Percentiles rank a stretch among this genome's conserved stretches.
These are phyloP conservation scores for Psettodes erumei DNA, from an alignment of 2,113 vertebrate species.

Conservation along the genomic window DNA sequence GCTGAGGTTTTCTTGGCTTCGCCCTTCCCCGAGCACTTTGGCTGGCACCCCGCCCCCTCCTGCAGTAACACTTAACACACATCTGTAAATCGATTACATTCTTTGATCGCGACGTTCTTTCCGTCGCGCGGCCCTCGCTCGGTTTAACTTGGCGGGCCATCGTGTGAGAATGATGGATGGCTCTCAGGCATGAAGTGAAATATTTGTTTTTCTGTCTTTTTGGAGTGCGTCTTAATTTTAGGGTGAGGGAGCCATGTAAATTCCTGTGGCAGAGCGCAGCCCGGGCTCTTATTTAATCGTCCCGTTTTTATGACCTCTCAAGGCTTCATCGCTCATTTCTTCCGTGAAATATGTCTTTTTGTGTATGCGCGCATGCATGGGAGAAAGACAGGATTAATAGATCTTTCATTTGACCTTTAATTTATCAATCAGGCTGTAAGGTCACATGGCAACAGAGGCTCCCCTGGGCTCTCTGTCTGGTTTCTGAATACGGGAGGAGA, in stretches of 20 bases:
- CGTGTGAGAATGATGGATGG: conserved; percentile 71
- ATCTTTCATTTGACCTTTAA: conserved; percentile 47
- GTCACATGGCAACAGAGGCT: conserved; percentile 39
- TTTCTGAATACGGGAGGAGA: conserved; percentile 36
- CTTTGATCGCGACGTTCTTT: conserved; percentile 59
- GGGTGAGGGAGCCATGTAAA: conserved; percentile 52
- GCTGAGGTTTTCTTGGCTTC: conserved; percentile 35
- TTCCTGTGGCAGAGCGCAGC: conserved; percentile 64
- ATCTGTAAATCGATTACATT: conserved; percentile 66
- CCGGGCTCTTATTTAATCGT: conserved; percentile 62
- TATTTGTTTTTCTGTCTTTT: conserved; percentile 77
- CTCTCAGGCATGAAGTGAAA: conserved; percentile 61
- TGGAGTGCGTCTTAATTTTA: conserved; percentile 67
- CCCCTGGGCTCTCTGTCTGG: conserved; percentile 31
- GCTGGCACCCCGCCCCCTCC: conserved; percentile 40
- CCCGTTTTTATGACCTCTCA: conserved; percentile 57
- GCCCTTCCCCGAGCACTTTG: conserved; percentile 12
- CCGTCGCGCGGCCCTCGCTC: conserved; percentile 20
- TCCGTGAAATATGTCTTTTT: conserved; percentile 35
- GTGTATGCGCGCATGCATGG: conserved; percentile 24
- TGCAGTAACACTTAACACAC: conserved; percentile 62
- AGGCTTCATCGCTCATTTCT: conserved; percentile 54
- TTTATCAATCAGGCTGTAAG: conserved; percentile 25
- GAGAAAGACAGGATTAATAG: conserved; percentile 19
- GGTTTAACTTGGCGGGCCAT: conserved; percentile 73